Evolutionary conservation across 1,140 invertebrate genomes (phyloP).

Genomic region (Asobara japonica): DNA sequence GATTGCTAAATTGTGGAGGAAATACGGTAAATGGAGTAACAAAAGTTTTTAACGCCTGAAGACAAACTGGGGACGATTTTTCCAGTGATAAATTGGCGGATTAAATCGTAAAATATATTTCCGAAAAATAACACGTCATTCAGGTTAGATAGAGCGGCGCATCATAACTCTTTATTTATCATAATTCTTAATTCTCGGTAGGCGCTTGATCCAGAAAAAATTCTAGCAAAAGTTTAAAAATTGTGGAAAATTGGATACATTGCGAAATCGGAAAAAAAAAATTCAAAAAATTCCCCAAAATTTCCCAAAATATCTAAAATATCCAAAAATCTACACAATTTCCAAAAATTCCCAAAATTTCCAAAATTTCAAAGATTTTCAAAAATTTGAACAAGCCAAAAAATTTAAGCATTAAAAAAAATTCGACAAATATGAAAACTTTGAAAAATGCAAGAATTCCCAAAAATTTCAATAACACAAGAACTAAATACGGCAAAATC

Average conservation of each 20-base stretch:
- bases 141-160: too few species aligned
- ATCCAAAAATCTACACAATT: neutral
- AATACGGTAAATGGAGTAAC: neutral
- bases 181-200: too few species aligned
- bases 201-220: too few species aligned
- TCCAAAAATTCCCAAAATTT: neutral
- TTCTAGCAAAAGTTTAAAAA: too few species aligned
- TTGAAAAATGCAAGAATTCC: neutral
- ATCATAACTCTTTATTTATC: too few species aligned
- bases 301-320: neutral
- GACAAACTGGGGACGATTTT: neutral
- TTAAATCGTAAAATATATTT: too few species aligned
- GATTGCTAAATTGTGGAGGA: neutral
- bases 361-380: neutral
- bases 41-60: neutral
- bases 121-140: too few species aligned
- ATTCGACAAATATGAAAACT: neutral
- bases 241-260: too few species aligned
- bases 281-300: neutral
- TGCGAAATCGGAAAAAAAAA: too few species aligned
- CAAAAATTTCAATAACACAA: neutral
- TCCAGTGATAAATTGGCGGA: neutral
- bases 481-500: neutral
- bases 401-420: neutral
- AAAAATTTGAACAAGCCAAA: neutral